A percentile compares a stretch with the other conserved stretches of the same genome.
phyloP scores from a whole-genome alignment of 2,888 invertebrate genomes.

The Mongoloraphidia duomilia region DNA sequence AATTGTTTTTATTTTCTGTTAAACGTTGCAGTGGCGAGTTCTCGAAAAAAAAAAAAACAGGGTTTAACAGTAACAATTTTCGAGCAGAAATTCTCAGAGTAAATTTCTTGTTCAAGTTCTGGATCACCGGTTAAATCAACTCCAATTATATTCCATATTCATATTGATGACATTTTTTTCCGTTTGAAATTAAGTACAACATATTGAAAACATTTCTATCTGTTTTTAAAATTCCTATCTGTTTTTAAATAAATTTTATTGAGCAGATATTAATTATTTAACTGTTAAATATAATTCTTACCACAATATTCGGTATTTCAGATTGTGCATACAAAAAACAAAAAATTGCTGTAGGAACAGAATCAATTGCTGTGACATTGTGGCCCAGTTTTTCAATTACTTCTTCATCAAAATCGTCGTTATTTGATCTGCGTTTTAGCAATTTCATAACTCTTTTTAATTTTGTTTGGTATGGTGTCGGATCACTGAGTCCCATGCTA shows the following conservation, averaged over 20 bases:
- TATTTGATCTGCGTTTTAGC: conserved; percentile 25
- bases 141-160: not conserved
- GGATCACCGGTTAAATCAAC: too few species aligned
- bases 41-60: too few species aligned
- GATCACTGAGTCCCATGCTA: conserved; percentile 26
- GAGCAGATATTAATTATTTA: not conserved
- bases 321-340: conserved; percentile 44
- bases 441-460: conserved; percentile 36
- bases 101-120: too few species aligned
- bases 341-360: conserved; percentile 59
- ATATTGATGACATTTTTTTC: not conserved
- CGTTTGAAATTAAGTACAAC: not conserved
- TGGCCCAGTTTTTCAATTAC: conserved; percentile 42
- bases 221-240: not conserved
- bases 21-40: too few species aligned
- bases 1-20: too few species aligned
- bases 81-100: too few species aligned
- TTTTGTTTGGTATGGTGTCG: conserved; percentile 38
- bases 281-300: conserved; percentile 18
- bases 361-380: conserved; percentile 45
- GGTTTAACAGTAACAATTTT: too few species aligned
- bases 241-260: not conserved
- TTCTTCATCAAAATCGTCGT: conserved; percentile 30
- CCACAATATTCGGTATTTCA: conserved; percentile 34
- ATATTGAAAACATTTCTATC: not conserved